A percentile compares a stretch with the other conserved stretches of the same genome.
Conservation (phyloP, 2,797 vertebrate genomes). For the Labeo calbasu region DNA sequence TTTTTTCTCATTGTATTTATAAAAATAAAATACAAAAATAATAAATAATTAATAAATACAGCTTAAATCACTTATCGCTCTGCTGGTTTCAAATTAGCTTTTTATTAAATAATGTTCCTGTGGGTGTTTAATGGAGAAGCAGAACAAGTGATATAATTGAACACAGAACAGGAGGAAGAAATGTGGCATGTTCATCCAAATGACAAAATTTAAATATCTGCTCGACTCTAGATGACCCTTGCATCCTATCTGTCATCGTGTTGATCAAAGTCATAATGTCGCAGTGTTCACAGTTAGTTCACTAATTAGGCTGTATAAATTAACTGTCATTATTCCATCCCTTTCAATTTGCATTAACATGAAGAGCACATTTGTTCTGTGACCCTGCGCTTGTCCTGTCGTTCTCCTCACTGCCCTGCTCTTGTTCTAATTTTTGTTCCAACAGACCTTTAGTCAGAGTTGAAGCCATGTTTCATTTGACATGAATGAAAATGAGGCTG, state of each 20-base stretch:
- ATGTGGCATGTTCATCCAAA: conserved; percentile 4
- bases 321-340: conserved; percentile 27
- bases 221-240: conserved; percentile 1
- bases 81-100: background rate
- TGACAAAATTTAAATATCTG: conserved; percentile 12
- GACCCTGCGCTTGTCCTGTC: conserved; percentile 16
- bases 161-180: background rate
- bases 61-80: background rate
- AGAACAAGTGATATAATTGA: background rate
- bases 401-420: conserved; percentile 23
- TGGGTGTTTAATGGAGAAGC: background rate
- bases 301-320: conserved; percentile 43
- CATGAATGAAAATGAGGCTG: conserved; percentile 2
- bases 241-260: conserved; percentile 17
- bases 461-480: background rate
- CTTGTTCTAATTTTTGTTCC: conserved; percentile 28
- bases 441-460: conserved; percentile 14
- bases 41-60: background rate
- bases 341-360: conserved; percentile 38
- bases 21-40: background rate
- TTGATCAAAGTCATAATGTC: conserved; percentile 35
- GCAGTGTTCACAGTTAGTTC: conserved; percentile 28
- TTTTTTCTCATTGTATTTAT: background rate
- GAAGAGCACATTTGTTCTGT: conserved; percentile 6
- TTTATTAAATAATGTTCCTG: conserved; percentile 3